phyloP scores from a whole-genome alignment of 37 sponge, comb jelly and placozoan species.

The Spongia lamella region DNA sequence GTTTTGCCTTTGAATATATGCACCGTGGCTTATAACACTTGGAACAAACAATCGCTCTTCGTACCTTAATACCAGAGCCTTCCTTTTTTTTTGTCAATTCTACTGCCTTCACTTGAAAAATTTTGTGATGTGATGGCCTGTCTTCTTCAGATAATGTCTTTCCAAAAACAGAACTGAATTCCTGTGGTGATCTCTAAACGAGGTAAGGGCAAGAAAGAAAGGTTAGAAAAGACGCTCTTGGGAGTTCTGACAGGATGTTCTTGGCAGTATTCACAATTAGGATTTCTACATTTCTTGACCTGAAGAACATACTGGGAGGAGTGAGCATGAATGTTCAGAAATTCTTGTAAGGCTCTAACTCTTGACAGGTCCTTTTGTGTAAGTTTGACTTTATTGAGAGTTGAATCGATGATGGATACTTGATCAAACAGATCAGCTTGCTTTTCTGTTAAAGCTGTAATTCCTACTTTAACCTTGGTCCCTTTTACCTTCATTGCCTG shows the following conservation, averaged over 20 bases:
- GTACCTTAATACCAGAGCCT: too few relatives aligned
- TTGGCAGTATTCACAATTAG: conserved; percentile 4
- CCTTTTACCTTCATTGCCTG: not conserved
- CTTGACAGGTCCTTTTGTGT: not conserved
- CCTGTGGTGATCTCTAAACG: too few relatives aligned
- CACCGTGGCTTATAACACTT: too few relatives aligned
- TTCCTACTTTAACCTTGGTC: not conserved
- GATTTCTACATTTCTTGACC: conserved; percentile 4
- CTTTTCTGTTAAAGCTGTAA: too few relatives aligned
- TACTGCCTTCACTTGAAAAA: too few relatives aligned
- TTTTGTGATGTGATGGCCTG: not conserved
- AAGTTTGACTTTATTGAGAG: not conserved
- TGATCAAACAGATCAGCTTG: too few relatives aligned
- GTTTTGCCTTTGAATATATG: too few relatives aligned
- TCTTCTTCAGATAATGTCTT: too few relatives aligned
- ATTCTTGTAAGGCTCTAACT: not conserved
- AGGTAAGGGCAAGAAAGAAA: not conserved
- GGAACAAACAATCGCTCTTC: too few relatives aligned
- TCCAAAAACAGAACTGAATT: too few relatives aligned
- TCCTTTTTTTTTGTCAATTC: too few relatives aligned
- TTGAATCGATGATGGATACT: too few relatives aligned
- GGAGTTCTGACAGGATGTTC: conserved; percentile 11
- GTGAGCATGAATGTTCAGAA: conserved; percentile 8
- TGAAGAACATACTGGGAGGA: conserved; percentile 7
- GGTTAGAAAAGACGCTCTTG: not conserved